These are phyloP conservation scores for Bugula neritina DNA, from an alignment of 2,888 invertebrate species.

Conservation along the genomic window DNA sequence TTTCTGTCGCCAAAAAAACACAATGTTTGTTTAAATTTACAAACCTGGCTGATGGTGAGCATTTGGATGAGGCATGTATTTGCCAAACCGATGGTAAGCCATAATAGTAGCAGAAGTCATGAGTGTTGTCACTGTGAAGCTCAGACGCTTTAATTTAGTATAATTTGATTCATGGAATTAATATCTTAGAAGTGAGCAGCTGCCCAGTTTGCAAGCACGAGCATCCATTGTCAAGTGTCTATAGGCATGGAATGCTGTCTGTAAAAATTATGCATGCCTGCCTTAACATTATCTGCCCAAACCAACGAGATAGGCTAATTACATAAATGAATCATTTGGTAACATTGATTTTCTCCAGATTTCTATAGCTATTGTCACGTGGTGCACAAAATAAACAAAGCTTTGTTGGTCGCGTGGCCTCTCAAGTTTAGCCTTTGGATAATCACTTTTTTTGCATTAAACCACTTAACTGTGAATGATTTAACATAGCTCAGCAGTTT, in stretches of 20 bases:
- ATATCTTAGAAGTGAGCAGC: neutral
- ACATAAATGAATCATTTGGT: constrained; percentile 26
- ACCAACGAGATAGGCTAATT: constrained; percentile 24
- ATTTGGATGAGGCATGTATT: constrained; percentile 10
- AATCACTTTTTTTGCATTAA: neutral
- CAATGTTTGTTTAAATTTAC: too few species aligned
- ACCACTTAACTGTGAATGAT: neutral
- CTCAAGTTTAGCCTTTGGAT: constrained; percentile 3
- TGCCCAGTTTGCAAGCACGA: neutral
- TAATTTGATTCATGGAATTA: neutral
- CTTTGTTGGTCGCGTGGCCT: constrained; percentile 26
- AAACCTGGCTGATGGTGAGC: constrained; percentile 6
- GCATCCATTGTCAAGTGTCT: neutral
- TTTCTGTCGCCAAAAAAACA: too few species aligned
- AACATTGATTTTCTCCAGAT: constrained; percentile 27
- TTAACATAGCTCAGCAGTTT: too few species aligned
- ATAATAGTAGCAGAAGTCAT: neutral
- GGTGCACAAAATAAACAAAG: constrained; percentile 23
- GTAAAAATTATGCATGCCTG: constrained; percentile 24
- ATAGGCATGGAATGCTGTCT: constrained; percentile 14
- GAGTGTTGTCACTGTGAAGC: neutral
- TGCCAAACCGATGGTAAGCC: constrained; percentile 23
- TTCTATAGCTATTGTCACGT: constrained; percentile 27
- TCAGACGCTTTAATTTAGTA: neutral
- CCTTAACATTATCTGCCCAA: constrained; percentile 12